phyloP scores from a whole-genome alignment of 2,113 vertebrate genomes.

The Cercopithecus mona region DNA sequence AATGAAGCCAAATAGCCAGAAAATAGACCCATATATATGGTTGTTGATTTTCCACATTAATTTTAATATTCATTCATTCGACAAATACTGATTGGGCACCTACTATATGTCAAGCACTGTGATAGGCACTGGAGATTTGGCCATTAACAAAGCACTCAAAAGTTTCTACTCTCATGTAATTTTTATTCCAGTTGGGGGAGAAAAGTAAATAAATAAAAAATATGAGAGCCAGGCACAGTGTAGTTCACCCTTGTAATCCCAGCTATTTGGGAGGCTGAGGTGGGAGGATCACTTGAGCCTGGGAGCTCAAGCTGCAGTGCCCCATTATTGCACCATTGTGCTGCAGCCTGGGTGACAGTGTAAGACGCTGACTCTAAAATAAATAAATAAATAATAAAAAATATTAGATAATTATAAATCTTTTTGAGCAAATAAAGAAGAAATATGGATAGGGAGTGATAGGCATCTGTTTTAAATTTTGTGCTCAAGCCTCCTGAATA shows the following conservation, averaged over 20 bases:
- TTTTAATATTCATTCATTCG: conserved; percentile 26
- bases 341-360: not conserved
- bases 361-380: not conserved
- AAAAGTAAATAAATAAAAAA: not conserved
- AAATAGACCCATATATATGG: not conserved
- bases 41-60: conserved; percentile 20
- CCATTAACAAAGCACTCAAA: not conserved
- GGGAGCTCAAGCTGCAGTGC: not conserved
- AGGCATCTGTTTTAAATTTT: not conserved
- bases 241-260: not conserved
- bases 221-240: not conserved
- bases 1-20: not conserved
- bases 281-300: not conserved
- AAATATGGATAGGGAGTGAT: not conserved
- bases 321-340: not conserved
- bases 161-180: not conserved
- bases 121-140: not conserved
- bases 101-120: not conserved
- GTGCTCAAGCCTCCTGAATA: not conserved
- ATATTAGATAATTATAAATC: not conserved
- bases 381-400: not conserved
- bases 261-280: not conserved
- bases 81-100: not conserved
- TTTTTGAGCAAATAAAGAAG: not conserved
- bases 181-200: not conserved